Base-by-base conservation (phyloP, 2,113 vertebrate genomes). In the Oncorhynchus keta region DNA sequence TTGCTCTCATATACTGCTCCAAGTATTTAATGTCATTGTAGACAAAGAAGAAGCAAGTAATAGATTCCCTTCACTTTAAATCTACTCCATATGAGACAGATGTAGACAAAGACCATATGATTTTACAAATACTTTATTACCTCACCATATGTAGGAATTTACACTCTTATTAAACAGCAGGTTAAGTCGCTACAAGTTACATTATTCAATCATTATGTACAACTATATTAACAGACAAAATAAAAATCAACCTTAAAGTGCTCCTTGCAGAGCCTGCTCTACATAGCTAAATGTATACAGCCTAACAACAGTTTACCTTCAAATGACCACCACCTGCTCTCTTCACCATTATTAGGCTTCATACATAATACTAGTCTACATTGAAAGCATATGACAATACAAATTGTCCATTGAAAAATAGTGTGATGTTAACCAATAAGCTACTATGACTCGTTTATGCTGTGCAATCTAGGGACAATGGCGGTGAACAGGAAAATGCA, bases 201-300 rank as follows among this genome's bases (percentile, higher is more conserved):
- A 91, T 93, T 92, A 90, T 94, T 85, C 93, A 45, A 45, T 45
- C 39, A 92, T 89, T 95, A 94, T 95, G 91, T 94, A 95, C 93
- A 90, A 80, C 90, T 90, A 94, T 94, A 94, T 95, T 88, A 91
- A 93, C 89, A 92, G 73, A 74, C 79, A 78, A 75, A 87, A 84
- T 86, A 81, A 88, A 83, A 91, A 81, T 88, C 79, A 84, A 78
- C 74, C 79, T 84, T 86, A 82, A 89, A 85, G 72, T 83, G 91
- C 87, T 90, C 88, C 77, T 81, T 87, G 89, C 88, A 87, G 91
- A 94, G 91, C 91, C 90, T 91, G 90, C 88, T 91, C 89, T 94
- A 93, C 86, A 91, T 78, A 48, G 81, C 81, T 79, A 80, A 82
- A 86, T 89, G 80, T 90, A 74, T 89, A 90, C 82, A 92, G 26